These are phyloP conservation scores for Apamea sordens DNA, from an alignment of 2,888 invertebrate genomes.

Conservation along the genomic window DNA sequence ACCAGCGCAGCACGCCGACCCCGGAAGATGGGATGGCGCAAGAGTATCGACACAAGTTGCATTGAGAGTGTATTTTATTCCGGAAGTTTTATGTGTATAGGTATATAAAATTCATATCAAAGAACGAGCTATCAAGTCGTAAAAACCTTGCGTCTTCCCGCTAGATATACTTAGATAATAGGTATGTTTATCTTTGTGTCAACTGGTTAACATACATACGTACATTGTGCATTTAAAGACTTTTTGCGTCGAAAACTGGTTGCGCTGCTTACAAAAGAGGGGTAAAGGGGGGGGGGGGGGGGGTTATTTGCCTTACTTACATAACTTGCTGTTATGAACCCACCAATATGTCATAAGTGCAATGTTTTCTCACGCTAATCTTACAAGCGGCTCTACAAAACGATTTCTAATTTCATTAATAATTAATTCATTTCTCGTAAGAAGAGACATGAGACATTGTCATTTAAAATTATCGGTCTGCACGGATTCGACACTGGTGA, in stretches of 20 bases:
- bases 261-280: background rate
- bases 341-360: background rate
- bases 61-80: background rate
- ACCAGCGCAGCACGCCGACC: too few species aligned
- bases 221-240: background rate
- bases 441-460: background rate
- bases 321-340: background rate
- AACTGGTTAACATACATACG: background rate
- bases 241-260: background rate
- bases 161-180: background rate
- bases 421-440: background rate
- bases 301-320: background rate
- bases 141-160: too few species aligned
- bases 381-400: background rate
- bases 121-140: too few species aligned
- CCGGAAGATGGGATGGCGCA: too few species aligned
- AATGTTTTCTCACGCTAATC: background rate
- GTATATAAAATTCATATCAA: background rate
- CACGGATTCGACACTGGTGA: background rate
- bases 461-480: background rate
- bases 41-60: too few species aligned
- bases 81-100: background rate
- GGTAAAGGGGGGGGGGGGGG: too few species aligned
- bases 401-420: background rate
- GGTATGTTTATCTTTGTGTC: background rate